These are phyloP conservation scores for Pteruthius melanotis DNA, from an alignment of 2,113 vertebrate genomes.

Conservation along the genomic window DNA sequence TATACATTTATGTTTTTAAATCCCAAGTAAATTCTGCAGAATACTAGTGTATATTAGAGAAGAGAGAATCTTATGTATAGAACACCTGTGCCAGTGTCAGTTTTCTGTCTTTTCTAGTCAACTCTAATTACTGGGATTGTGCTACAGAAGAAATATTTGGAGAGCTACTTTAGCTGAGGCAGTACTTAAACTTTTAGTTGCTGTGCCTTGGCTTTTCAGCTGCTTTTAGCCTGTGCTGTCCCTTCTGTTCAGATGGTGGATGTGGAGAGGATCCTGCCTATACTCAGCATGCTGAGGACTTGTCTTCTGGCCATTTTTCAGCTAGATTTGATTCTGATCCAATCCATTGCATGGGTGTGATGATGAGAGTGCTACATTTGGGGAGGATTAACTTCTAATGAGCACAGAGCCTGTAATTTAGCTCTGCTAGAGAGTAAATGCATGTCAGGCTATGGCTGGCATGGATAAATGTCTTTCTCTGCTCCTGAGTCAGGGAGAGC, in stretches of 20 bases:
- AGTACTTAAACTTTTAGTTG: neutral
- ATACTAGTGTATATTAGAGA: neutral
- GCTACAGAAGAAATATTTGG: neutral
- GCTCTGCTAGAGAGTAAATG: neutral
- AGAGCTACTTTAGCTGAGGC: neutral
- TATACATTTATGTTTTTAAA: neutral
- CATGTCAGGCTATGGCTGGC: neutral
- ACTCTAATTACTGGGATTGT: neutral
- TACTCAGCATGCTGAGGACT: neutral
- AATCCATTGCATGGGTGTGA: neutral
- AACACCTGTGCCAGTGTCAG: neutral
- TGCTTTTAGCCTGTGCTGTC: neutral
- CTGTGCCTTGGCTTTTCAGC: neutral
- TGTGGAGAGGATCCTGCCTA: neutral
- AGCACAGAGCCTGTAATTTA: neutral
- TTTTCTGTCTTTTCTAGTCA: neutral
- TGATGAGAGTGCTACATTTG: neutral
- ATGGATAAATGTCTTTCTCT: neutral
- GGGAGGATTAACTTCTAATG: neutral
- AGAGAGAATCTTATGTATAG: neutral
- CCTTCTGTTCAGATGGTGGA: neutral
- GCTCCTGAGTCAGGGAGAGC: neutral
- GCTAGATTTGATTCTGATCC: neutral
- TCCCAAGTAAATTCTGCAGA: neutral
- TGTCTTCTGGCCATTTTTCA: neutral